These are phyloP conservation scores for Lithobates sylvaticus DNA, from an alignment of 2,797 vertebrate genomes.

Conservation along the genomic window DNA sequence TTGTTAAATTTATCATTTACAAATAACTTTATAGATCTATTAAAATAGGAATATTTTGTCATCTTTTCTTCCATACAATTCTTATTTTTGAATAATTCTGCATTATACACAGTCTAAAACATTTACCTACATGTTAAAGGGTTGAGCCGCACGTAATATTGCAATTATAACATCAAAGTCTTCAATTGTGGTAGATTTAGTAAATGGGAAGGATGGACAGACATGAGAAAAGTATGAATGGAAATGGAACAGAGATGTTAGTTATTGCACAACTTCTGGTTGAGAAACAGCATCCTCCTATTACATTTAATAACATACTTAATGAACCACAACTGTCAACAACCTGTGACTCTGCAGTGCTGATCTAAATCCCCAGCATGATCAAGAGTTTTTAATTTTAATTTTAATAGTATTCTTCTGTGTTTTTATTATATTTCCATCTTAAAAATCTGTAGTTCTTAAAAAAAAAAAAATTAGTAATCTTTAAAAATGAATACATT, in stretches of 20 bases:
- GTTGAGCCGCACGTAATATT: not conserved
- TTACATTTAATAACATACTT: not conserved
- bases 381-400: too few relatives aligned
- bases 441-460: too few relatives aligned
- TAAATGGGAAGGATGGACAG: not conserved
- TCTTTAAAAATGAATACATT: too few relatives aligned
- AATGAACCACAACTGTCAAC: not conserved
- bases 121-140: not conserved
- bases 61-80: conserved; percentile 4
- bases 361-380: not conserved
- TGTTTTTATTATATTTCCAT: not conserved
- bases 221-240: not conserved
- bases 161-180: conserved; percentile 6
- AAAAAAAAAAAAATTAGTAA: too few relatives aligned
- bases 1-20: not conserved
- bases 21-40: conserved; percentile 5
- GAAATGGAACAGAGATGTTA: not conserved
- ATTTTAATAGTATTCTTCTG: not conserved
- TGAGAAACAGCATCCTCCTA: not conserved
- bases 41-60: conserved; percentile 5
- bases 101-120: conserved; percentile 22
- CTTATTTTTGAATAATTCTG: not conserved
- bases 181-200: not conserved
- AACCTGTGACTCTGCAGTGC: not conserved
- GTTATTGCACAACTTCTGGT: conserved; percentile 53